Evolutionary conservation across 2,113 vertebrate genomes (phyloP).

Genomic region (Colossoma macropomum): DNA sequence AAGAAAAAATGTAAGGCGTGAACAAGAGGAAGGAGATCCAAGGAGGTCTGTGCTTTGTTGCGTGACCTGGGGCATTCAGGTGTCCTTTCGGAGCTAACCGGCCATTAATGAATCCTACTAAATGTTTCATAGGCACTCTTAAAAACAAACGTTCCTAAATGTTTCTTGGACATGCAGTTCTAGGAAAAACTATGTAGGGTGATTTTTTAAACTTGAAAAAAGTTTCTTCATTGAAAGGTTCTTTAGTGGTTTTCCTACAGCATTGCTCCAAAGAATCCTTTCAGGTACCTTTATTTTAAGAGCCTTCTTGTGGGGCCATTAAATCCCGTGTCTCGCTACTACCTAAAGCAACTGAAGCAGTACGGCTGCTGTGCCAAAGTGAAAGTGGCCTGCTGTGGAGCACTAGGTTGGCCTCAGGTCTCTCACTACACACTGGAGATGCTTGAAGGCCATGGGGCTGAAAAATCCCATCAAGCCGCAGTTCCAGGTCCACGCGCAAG

Average conservation of each 20-base stretch:
- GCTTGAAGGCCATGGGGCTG: constrained; percentile 73
- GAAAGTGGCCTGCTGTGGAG: constrained; percentile 29
- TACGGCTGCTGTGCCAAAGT: constrained; percentile 2
- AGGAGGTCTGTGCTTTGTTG: constrained; percentile 35
- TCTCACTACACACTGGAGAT: constrained; percentile 58
- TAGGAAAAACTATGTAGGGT: background rate
- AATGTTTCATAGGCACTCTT: background rate
- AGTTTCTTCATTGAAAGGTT: too few relatives aligned
- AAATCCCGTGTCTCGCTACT: constrained; percentile 24
- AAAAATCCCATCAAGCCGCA: constrained; percentile 80
- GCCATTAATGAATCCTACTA: constrained; percentile 7
- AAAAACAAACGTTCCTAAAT: background rate
- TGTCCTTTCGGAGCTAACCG: constrained; percentile 4
- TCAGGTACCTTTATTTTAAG: background rate
- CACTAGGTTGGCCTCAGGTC: constrained; percentile 36
- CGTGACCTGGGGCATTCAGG: constrained; percentile 5
- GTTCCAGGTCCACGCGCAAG: constrained; percentile 77
- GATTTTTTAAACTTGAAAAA: too few relatives aligned
- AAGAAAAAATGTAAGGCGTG: constrained; percentile 24
- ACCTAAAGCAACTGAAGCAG: constrained; percentile 29
- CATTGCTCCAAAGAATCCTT: background rate
- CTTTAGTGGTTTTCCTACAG: background rate
- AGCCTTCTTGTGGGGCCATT: constrained; percentile 26
- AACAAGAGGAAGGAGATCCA: constrained; percentile 35
- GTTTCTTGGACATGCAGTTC: background rate